Conservation (phyloP, 2,888 invertebrate genomes). For the Himalopsyche anomala region DNA sequence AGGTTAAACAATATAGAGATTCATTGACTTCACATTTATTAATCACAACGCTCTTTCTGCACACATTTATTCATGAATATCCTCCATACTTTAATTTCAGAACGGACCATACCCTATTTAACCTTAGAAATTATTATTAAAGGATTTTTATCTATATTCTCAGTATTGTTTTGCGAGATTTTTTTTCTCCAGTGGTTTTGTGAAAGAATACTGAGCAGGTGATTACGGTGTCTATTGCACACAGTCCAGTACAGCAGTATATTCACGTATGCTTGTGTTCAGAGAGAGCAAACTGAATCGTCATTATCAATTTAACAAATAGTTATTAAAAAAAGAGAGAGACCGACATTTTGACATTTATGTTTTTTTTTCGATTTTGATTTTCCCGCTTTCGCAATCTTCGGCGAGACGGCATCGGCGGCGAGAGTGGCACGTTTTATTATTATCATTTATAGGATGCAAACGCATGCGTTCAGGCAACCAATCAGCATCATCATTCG, state of each 20-base stretch:
- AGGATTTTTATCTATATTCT: too few species aligned
- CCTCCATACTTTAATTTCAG: background rate
- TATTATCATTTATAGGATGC: slow-evolving; percentile 64
- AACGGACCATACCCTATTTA: background rate
- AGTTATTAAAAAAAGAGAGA: slow-evolving; percentile 57
- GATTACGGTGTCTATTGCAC: background rate
- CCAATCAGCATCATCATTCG: slow-evolving; percentile 62
- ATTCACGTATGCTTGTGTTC: background rate
- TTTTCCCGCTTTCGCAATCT: slow-evolving; percentile 37
- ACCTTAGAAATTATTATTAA: background rate
- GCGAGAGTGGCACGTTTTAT: slow-evolving; percentile 65
- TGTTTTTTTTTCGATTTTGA: slow-evolving; percentile 19
- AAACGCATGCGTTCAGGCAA: slow-evolving; percentile 65
- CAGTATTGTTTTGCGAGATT: too few species aligned
- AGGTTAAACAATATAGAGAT: background rate
- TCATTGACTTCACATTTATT: slow-evolving; percentile 40
- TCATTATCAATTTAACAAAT: slow-evolving; percentile 28
- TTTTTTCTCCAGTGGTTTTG: too few species aligned
- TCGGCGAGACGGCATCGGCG: slow-evolving; percentile 52
- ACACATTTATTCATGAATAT: slow-evolving; percentile 20
- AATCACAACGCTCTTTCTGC: slow-evolving; percentile 42
- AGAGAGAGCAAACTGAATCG: slow-evolving; percentile 9
- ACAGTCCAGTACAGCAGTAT: background rate
- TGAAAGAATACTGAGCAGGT: too few species aligned
- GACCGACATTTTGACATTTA: slow-evolving; percentile 61